Conservation (phyloP, 1,140 invertebrate genomes). For the Choristoneura fumiferana region DNA sequence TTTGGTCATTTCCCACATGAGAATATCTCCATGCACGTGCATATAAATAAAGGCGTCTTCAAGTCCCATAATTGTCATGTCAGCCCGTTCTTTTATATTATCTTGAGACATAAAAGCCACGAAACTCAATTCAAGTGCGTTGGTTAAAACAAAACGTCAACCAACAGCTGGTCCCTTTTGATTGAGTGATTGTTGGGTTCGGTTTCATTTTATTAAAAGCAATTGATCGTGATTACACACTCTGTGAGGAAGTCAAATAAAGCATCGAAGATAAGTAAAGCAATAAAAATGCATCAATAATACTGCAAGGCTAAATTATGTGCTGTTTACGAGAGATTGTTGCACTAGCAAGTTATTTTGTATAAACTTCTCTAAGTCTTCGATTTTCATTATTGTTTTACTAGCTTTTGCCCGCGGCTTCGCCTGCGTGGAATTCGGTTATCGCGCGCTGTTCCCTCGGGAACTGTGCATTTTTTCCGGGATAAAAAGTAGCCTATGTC, state of each 20-base stretch:
- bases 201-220: constrained; percentile 53
- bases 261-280: neutral
- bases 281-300: too few relatives aligned
- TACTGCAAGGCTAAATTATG: too few relatives aligned
- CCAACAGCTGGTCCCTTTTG: constrained; percentile 36
- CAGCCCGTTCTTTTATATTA: constrained; percentile 6
- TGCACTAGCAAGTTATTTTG: too few relatives aligned
- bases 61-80: constrained; percentile 2
- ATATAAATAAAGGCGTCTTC: neutral
- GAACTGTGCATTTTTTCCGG: too few relatives aligned
- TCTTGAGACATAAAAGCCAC: neutral
- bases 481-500: too few relatives aligned
- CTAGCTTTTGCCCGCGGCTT: too few relatives aligned
- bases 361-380: too few relatives aligned
- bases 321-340: too few relatives aligned
- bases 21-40: constrained; percentile 2
- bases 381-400: too few relatives aligned
- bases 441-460: too few relatives aligned
- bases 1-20: constrained; percentile 3
- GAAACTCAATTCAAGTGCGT: constrained; percentile 7
- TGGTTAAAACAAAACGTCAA: constrained; percentile 28
- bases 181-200: constrained; percentile 43
- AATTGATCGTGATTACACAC: constrained; percentile 58
- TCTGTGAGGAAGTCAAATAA: constrained; percentile 24
- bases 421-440: too few relatives aligned